phyloP scores from a whole-genome alignment of 2,888 invertebrate genomes.

The Heteromyza rotundicornis region DNA sequence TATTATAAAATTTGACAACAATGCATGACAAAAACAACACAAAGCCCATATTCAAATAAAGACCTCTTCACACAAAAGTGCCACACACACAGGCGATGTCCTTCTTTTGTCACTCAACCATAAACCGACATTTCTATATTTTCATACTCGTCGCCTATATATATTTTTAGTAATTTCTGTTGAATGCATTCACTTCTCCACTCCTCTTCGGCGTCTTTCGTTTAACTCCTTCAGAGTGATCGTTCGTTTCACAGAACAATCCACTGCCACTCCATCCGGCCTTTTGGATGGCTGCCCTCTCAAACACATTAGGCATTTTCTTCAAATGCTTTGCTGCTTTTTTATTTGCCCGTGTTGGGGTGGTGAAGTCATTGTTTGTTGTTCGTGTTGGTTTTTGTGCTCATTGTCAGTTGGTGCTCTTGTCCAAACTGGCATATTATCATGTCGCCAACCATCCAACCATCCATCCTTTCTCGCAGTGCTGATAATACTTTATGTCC shows the following conservation, averaged over 20 bases:
- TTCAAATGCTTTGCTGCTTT: background rate
- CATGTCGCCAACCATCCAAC: too few relatives aligned
- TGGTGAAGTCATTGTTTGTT: too few relatives aligned
- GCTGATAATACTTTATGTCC: constrained; percentile 14
- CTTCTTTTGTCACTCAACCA: too few relatives aligned
- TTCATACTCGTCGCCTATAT: background rate
- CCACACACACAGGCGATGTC: background rate
- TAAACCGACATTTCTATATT: too few relatives aligned
- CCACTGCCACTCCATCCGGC: too few relatives aligned
- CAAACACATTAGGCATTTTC: too few relatives aligned
- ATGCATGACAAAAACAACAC: constrained; percentile 1
- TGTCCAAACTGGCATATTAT: background rate
- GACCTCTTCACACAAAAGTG: background rate
- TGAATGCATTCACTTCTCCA: background rate
- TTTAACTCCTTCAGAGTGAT: too few relatives aligned
- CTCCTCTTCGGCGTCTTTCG: too few relatives aligned
- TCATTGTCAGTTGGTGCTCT: background rate
- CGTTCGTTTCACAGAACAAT: too few relatives aligned
- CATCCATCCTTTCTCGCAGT: background rate
- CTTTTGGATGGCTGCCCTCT: too few relatives aligned
- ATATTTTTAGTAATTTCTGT: background rate
- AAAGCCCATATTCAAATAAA: background rate
- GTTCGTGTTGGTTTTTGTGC: too few relatives aligned
- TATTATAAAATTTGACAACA: constrained; percentile 1
- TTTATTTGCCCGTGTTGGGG: too few relatives aligned